A percentile compares a stretch with the other conserved stretches of the same genome.
phyloP scores from a whole-genome alignment of 1,140 invertebrate species.

The Scaptomyza hsui region DNA sequence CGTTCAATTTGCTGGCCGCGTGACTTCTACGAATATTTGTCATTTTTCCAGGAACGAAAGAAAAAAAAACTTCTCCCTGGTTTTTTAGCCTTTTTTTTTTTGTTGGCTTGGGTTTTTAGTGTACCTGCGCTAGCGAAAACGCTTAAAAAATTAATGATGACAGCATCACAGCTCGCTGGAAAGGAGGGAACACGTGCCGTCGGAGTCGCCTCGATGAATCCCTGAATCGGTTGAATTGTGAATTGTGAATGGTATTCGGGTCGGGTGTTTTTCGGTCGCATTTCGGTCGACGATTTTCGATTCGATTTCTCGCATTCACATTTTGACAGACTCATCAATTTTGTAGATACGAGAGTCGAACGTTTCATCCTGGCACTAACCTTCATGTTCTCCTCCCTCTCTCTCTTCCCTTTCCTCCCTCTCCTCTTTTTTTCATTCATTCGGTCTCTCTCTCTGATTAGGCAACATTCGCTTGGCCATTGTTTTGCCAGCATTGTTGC shows the following conservation, averaged over 20 bases:
- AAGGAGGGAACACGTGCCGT: constrained; percentile 64
- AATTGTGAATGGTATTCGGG: neutral
- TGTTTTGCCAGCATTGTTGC: constrained; percentile 32
- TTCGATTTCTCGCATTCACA: constrained; percentile 71
- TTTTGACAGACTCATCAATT: constrained; percentile 84
- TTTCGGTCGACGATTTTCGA: constrained; percentile 12
- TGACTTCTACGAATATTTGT: constrained; percentile 79
- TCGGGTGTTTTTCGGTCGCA: too few relatives aligned
- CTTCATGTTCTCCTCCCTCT: neutral
- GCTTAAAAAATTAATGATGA: constrained; percentile 81
- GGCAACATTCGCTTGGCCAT: constrained; percentile 48
- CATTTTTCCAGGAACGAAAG: constrained; percentile 69
- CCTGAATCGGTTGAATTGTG: neutral
- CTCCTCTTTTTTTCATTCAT: neutral
- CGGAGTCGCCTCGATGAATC: neutral
- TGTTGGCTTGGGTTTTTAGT: constrained; percentile 7
- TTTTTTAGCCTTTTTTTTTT: constrained; percentile 21
- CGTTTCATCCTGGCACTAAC: constrained; percentile 5
- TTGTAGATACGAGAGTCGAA: constrained; percentile 71
- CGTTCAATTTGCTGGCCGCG: constrained; percentile 25
- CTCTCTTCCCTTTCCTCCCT: neutral
- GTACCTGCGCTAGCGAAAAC: constrained; percentile 55
- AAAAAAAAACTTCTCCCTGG: constrained; percentile 22
- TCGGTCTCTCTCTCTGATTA: constrained; percentile 31
- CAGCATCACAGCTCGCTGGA: constrained; percentile 29